Base-by-base conservation (phyloP, 2,888 invertebrate species). In the Cataglyphis livida region DNA sequence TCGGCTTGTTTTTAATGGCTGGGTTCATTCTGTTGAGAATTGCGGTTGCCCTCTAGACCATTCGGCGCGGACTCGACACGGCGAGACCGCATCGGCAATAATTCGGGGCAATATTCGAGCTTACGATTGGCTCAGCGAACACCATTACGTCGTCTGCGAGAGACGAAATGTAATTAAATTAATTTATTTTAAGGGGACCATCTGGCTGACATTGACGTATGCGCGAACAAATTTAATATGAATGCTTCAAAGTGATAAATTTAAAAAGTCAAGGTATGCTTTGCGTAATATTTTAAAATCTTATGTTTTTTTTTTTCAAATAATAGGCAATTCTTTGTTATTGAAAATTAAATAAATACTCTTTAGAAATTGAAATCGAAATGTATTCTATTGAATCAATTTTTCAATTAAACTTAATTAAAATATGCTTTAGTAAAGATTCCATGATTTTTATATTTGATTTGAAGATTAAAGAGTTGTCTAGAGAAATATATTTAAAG, bases 91-190 rank as follows among this genome's bases (percentile, higher is more conserved):
- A 81, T 78, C 44, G 68, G 79, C 75, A 84, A 84, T 84, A 86
- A 84, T 86, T 82, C 79, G 57, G 54, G 71, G 61, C 78, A 79
- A 84, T 85, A 82, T 85, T 84, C 84, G 64, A 21, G 73, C 82
- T 82, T 79, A 61, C 35, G 61, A 54, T 35, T 44, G 38, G 51
- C 38, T 35, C 68, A 48, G 75, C 35, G 7, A 68, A 41, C 75
- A 64, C 54, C 28, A 51, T 70, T 64, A 28, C 57, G 57, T 71
- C 62, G 62, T 54, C 75, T 32, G 62, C 41, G 54, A 68, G 64
- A 64, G 70, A 81, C 81, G 83, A 83, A 71, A 51, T 38, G 81
- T 65, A 84, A 88, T 89, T 89, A 88, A 88, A 85, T 71, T 21
- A 21, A 81, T 82, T 82, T 68, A 76, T 89, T 87, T 86, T 68